A percentile compares a stretch with the other conserved stretches of the same genome.
These are phyloP conservation scores for Brachypterus glaber DNA, from an alignment of 2,888 invertebrate species.

Conservation along the genomic window DNA sequence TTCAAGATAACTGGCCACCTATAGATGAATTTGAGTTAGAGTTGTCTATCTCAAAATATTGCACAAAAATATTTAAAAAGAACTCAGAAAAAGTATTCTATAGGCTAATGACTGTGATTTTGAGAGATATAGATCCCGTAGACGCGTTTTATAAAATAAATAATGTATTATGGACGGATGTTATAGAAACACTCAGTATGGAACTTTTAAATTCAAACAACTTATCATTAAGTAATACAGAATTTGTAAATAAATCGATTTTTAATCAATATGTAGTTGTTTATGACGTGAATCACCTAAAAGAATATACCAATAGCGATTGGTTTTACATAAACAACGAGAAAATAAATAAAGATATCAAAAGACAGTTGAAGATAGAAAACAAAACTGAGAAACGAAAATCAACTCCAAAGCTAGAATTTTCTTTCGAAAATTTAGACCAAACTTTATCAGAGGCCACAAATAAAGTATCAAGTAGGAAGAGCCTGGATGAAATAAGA, in stretches of 20 bases:
- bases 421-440: conserved; percentile 12
- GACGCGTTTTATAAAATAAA: conserved; percentile 40
- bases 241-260: conserved; percentile 28
- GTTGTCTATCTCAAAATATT: conserved; percentile 43
- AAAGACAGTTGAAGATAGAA: conserved; percentile 17
- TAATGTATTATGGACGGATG: conserved; percentile 45
- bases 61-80: conserved; percentile 42
- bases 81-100: conserved; percentile 44
- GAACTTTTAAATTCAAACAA: conserved; percentile 46
- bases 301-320: conserved; percentile 44
- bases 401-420: conserved; percentile 10
- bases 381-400: conserved; percentile 9
- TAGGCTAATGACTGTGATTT: conserved; percentile 39
- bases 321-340: conserved; percentile 49
- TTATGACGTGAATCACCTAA: conserved; percentile 47
- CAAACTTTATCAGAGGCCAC: conserved; percentile 14
- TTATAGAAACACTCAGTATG: conserved; percentile 46
- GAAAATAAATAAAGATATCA: conserved; percentile 38
- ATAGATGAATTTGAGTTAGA: conserved; percentile 40
- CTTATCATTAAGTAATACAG: conserved; percentile 26
- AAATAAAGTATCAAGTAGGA: conserved; percentile 10
- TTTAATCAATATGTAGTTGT: conserved; percentile 41
- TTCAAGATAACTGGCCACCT: conserved; percentile 41
- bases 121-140: conserved; percentile 39
- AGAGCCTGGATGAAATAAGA: conserved; percentile 12